Evolutionary conservation across 2,888 invertebrate species (phyloP).

Genomic region (Hemithea aestivaria): DNA sequence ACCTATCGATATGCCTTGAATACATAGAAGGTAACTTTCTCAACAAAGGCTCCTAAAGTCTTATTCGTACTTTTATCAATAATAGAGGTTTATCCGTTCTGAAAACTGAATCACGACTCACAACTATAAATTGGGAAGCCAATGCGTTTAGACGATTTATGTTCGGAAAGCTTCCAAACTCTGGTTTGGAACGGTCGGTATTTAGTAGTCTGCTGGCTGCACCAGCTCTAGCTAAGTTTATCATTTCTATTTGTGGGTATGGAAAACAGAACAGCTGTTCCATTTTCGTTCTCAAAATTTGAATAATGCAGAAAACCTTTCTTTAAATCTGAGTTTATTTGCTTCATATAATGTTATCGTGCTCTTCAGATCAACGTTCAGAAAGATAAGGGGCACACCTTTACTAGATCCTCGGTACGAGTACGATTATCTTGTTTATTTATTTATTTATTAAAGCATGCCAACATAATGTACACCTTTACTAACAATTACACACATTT

Average conservation of each 20-base stretch:
- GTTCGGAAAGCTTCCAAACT: slow-evolving; percentile 43
- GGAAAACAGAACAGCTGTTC: not conserved
- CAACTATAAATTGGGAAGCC: slow-evolving; percentile 50
- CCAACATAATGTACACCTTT: too few species aligned
- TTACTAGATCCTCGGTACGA: slow-evolving; percentile 8
- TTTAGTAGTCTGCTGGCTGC: slow-evolving; percentile 29
- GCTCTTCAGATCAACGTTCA: slow-evolving; percentile 1
- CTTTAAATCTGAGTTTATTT: not conserved
- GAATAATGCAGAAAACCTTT: too few species aligned
- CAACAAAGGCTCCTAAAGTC: slow-evolving; percentile 11
- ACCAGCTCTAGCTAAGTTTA: slow-evolving; percentile 1
- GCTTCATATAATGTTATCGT: not conserved
- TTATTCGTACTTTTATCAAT: slow-evolving; percentile 24
- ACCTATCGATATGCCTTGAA: too few species aligned
- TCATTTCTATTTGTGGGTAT: slow-evolving; percentile 3
- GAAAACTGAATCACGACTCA: slow-evolving; percentile 47
- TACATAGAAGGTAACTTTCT: too few species aligned
- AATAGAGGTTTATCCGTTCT: slow-evolving; percentile 32
- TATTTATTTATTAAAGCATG: too few species aligned
- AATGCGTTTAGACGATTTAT: slow-evolving; percentile 56
- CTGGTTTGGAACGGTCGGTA: slow-evolving; percentile 27
- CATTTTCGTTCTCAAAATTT: too few species aligned
- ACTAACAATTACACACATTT: too few species aligned
- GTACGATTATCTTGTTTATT: slow-evolving; percentile 9
- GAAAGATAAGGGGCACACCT: slow-evolving; percentile 13